Evolutionary conservation across 2,113 vertebrate species (phyloP).

Genomic region (Cyanocitta stelleri): DNA sequence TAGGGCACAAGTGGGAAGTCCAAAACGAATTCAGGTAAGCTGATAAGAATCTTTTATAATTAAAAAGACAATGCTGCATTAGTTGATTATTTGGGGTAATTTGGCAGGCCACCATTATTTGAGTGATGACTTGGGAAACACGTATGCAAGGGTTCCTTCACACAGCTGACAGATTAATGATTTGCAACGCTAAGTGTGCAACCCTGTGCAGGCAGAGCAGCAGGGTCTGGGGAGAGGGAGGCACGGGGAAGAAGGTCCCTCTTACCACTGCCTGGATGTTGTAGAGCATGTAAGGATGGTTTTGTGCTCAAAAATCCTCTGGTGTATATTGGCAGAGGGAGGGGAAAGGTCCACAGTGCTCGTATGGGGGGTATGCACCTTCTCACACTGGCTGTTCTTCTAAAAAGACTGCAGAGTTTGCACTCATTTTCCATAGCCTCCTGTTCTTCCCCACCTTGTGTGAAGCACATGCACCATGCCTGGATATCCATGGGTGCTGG

Average conservation of each 20-base stretch:
- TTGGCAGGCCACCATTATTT: background rate
- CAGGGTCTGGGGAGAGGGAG: background rate
- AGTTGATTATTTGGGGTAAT: background rate
- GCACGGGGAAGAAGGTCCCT: background rate
- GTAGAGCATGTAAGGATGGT: background rate
- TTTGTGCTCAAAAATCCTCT: background rate
- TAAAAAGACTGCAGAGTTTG: background rate
- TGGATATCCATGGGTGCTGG: background rate
- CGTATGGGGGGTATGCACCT: background rate
- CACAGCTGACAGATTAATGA: background rate
- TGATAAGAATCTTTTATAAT: background rate
- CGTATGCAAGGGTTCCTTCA: background rate
- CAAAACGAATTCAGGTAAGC: background rate
- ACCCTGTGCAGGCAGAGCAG: background rate
- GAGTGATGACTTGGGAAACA: background rate
- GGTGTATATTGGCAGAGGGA: background rate
- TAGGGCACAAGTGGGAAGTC: background rate
- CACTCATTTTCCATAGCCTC: background rate
- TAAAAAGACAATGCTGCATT: background rate
- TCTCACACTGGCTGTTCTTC: rapidly evolving
- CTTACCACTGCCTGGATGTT: background rate
- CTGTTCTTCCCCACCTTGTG: background rate
- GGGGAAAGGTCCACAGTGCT: background rate
- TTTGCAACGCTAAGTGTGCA: background rate
- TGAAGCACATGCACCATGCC: rapidly evolving